These are phyloP conservation scores for Nylanderia fulva DNA, from an alignment of 1,140 invertebrate species.

Conservation along the genomic window DNA sequence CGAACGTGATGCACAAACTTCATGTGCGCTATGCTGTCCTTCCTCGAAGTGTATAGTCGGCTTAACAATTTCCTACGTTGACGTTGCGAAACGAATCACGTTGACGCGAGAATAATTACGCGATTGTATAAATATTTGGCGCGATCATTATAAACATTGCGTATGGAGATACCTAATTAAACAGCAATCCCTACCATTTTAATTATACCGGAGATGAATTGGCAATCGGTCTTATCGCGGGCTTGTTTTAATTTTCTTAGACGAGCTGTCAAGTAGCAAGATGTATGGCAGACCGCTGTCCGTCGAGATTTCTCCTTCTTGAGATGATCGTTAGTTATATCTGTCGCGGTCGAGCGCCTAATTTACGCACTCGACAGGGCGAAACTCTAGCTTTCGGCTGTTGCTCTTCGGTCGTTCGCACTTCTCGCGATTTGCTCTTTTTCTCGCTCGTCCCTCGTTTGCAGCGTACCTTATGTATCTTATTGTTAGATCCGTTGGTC, in stretches of 20 bases:
- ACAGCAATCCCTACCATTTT: neutral
- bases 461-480: conserved; percentile 5
- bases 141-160: conserved; percentile 5
- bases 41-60: conserved; percentile 21
- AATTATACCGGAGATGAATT: conserved; percentile 43
- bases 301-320: conserved; percentile 37
- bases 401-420: conserved; percentile 15
- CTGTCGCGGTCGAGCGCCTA: conserved; percentile 38
- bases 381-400: conserved; percentile 22
- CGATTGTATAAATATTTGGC: conserved; percentile 33
- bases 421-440: conserved; percentile 27
- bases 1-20: conserved; percentile 61
- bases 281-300: conserved; percentile 38
- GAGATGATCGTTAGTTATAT: conserved; percentile 48
- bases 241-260: conserved; percentile 8
- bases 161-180: conserved; percentile 11
- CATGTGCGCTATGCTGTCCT: conserved; percentile 55
- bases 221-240: conserved; percentile 9
- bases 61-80: neutral
- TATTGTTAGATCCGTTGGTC: conserved; percentile 68
- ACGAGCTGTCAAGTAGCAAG: conserved; percentile 28
- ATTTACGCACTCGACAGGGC: conserved; percentile 63
- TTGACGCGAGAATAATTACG: conserved; percentile 34
- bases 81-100: conserved; percentile 27
- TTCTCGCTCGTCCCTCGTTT: conserved; percentile 12